A percentile compares a stretch with the other conserved stretches of the same genome.
phyloP scores from a whole-genome alignment of 2,888 invertebrate species.

The Chirona hameri region DNA sequence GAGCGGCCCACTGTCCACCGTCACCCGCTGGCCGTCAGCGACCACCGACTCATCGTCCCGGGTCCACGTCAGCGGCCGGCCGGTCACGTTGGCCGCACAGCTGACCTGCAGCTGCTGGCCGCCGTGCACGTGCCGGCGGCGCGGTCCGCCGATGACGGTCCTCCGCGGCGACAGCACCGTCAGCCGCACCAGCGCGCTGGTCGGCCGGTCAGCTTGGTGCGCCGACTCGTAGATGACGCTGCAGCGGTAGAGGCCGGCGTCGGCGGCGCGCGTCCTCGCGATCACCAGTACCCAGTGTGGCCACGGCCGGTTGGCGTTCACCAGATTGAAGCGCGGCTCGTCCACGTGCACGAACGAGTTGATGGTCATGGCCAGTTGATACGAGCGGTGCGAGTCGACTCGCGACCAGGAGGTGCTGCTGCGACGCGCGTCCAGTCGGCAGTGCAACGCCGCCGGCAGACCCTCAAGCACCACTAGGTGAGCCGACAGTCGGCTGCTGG shows the following conservation, averaged over 20 bases:
- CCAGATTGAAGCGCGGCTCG: neutral
- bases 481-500: no score
- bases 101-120: neutral
- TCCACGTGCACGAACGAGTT: slow-evolving; percentile 1
- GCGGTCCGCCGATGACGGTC: neutral
- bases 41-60: neutral
- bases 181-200: neutral
- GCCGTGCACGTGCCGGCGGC: neutral
- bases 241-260: neutral
- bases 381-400: neutral
- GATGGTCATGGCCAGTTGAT: neutral
- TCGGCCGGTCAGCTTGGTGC: neutral
- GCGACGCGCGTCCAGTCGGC: neutral
- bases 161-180: neutral
- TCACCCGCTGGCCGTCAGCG: neutral
- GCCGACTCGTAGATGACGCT: neutral
- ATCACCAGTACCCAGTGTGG: neutral
- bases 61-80: neutral
- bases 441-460: neutral
- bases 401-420: neutral
- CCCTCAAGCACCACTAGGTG: neutral
- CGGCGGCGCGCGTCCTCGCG: neutral
- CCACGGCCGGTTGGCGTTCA: neutral
- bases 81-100: neutral
- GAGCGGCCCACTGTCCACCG: neutral